Conservation (phyloP, 2,797 vertebrate genomes). For the Macroramphosus scolopax region DNA sequence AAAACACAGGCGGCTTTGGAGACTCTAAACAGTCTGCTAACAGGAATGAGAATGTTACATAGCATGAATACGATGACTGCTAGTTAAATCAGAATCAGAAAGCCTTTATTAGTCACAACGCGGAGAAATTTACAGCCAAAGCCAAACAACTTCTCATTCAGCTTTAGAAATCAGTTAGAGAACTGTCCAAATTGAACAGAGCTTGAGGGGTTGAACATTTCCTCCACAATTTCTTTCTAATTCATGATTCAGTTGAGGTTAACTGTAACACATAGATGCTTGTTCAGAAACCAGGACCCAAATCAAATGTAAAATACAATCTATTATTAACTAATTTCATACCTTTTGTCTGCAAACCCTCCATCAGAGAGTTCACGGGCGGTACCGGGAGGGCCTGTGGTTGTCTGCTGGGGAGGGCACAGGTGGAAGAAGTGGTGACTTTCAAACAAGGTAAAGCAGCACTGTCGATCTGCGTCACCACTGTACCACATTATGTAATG, state of each 20-base stretch:
- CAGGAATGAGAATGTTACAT: not conserved
- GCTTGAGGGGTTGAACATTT: no score
- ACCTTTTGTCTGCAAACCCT: slow-evolving; percentile 49
- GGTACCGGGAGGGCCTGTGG: slow-evolving; percentile 17
- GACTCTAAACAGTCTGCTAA: slow-evolving; percentile 67
- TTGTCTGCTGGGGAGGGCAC: slow-evolving; percentile 23
- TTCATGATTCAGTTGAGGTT: no score
- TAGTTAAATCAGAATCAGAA: no score
- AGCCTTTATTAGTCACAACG: no score
- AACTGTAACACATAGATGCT: not conserved
- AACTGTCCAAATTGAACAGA: no score
- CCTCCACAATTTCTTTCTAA: no score
- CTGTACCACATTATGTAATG: not conserved
- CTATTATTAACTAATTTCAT: slow-evolving; percentile 16
- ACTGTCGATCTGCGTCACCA: no score
- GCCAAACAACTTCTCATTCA: no score
- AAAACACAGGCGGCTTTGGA: slow-evolving; percentile 79
- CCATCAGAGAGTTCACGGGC: slow-evolving; percentile 22
- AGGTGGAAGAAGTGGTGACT: not conserved
- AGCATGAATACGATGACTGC: no score
- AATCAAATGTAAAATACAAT: no score
- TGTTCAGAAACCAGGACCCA: not conserved
- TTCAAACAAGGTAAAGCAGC: not conserved
- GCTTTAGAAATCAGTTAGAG: not conserved
- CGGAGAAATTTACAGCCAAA: no score